These are phyloP conservation scores for Tipula helvola DNA, from an alignment of 2,888 invertebrate genomes.

Conservation along the genomic window DNA sequence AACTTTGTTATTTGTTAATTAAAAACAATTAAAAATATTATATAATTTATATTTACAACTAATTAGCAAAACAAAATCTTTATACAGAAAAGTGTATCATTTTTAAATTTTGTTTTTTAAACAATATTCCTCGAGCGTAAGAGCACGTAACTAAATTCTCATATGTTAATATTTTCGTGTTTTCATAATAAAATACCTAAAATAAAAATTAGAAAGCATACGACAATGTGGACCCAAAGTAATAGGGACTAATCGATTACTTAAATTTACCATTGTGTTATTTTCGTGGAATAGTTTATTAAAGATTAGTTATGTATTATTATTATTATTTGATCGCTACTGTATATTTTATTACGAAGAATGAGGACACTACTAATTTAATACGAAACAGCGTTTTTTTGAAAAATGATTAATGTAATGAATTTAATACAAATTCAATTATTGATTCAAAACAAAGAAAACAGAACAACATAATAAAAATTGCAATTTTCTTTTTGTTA, in stretches of 20 bases:
- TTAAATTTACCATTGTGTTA: too few relatives aligned
- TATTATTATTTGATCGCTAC: neutral
- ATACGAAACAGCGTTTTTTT: neutral
- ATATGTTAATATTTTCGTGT: neutral
- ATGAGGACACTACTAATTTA: neutral
- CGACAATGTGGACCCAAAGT: too few relatives aligned
- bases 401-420: neutral
- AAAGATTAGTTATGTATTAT: neutral
- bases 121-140: neutral
- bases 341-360: neutral
- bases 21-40: neutral
- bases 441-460: neutral
- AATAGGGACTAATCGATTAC: too few relatives aligned
- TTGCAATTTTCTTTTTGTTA: neutral
- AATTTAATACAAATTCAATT: neutral
- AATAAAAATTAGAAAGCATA: neutral
- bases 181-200: neutral
- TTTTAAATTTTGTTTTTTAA: neutral
- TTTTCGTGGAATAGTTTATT: neutral
- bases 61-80: neutral
- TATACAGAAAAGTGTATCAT: neutral
- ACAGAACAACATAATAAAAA: neutral
- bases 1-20: neutral
- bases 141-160: neutral
- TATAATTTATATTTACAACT: neutral